Conservation (phyloP, 2,888 invertebrate genomes). For the Digitonthophagus gazella region DNA sequence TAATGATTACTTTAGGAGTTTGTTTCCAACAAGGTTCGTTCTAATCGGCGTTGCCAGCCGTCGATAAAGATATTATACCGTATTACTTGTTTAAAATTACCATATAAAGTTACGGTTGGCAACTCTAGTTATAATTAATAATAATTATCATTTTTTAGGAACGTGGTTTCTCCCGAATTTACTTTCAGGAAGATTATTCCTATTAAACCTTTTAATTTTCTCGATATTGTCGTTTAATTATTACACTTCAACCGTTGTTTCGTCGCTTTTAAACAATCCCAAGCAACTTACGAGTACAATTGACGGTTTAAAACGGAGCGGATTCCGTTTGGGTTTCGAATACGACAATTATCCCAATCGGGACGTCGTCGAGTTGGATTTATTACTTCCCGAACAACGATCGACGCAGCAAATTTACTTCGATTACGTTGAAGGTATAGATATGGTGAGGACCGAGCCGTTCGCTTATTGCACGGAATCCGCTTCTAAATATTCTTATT, state of each 20-base stretch:
- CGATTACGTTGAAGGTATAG: not conserved
- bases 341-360: too few species aligned
- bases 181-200: not conserved
- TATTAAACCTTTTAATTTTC: not conserved
- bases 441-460: not conserved
- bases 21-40: not conserved
- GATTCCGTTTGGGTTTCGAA: not conserved
- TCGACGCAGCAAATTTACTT: too few species aligned
- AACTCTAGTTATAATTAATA: not conserved
- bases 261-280: not conserved
- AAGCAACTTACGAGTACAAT: not conserved
- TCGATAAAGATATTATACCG: too few species aligned
- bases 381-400: too few species aligned
- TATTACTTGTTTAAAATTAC: too few species aligned
- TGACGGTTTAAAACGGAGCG: not conserved
- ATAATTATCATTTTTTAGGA: not conserved
- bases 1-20: not conserved
- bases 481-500: not conserved
- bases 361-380: too few species aligned
- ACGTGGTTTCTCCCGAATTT: not conserved
- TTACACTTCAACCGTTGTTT: not conserved
- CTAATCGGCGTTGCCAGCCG: too few species aligned
- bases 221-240: not conserved
- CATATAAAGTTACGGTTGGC: too few species aligned
- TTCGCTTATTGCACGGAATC: not conserved